These are phyloP conservation scores for Columbina picui DNA, from an alignment of 2,113 vertebrate species.

Conservation along the genomic window DNA sequence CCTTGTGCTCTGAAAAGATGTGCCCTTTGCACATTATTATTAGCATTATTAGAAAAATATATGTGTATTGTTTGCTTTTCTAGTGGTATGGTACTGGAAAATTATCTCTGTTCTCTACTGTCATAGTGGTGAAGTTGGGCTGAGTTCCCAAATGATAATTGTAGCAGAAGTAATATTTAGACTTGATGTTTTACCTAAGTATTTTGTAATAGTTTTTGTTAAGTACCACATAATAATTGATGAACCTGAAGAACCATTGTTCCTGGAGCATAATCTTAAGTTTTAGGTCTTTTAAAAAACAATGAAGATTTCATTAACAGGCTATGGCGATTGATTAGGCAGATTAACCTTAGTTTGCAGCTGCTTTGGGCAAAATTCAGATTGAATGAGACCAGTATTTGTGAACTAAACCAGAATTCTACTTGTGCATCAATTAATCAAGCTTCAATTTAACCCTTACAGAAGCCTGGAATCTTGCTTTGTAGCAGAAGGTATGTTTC, in stretches of 20 bases:
- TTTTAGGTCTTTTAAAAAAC: background rate
- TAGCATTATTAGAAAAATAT: background rate
- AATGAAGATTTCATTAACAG: background rate
- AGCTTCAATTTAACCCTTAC: constrained; percentile 16
- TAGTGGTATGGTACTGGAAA: background rate
- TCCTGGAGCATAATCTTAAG: background rate
- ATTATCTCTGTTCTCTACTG: background rate
- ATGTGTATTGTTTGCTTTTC: background rate
- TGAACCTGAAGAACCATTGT: background rate
- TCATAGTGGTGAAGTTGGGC: background rate
- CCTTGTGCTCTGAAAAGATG: background rate
- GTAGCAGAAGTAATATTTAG: background rate
- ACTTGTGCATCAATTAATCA: background rate
- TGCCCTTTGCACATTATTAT: background rate
- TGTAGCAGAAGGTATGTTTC: background rate
- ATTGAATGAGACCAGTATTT: background rate
- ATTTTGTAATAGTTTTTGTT: background rate
- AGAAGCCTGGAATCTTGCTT: background rate
- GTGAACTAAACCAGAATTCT: background rate
- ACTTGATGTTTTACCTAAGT: background rate
- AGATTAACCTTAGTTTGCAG: background rate
- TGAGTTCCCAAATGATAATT: background rate
- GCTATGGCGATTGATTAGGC: background rate
- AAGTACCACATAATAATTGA: rapidly evolving
- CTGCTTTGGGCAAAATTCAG: background rate